Evolutionary conservation across 2,888 invertebrate species (phyloP), one percentile per base, ranked within the genome.

Genomic region (Cephus runcator): DNA sequence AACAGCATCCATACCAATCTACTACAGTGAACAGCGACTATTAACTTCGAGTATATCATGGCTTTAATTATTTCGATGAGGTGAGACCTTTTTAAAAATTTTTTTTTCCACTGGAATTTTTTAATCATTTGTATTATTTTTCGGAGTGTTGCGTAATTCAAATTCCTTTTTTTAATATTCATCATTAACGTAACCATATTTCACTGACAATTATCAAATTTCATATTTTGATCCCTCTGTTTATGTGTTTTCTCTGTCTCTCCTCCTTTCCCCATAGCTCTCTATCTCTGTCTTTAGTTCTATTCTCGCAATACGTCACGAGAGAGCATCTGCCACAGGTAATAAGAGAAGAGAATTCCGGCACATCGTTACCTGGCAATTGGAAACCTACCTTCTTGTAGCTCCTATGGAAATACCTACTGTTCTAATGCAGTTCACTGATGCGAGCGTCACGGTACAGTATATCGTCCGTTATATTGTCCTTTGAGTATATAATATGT

Each of bases 311-410:
- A 69, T 34, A n/a, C 11, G 80, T 86, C 84, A 85, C 87, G 82
- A 87, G 81, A 86, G 84, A 83, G 82, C 81, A 81, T 80, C 81
- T 78, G 81, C 80, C 75, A 82, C 79, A 56, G 23, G 56, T 56
- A 56, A 56, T 9, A 56, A 56, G 56, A 56, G 56, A 56, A 23
- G 56, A 23, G 23, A 56, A 56, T 23, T 23, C 23, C 23, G 56
- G 56, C 23, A 23, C 9, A 40, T 40, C 40, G 88, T 87, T 88
- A 88, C 86, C 83, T 85, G 84, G 83, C 87, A 87, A 87, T 87
- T 87, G 85, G 86, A 40, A 40, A 40, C 40, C 23, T 40, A 40
- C 40, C 40, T 40, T 40, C 40, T 40, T 40, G 40, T 56, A 56
- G 56, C 56, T 56, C 23, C 56, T 23, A 56, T 56, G 56, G 23